Evolutionary conservation across 2,113 vertebrate species (phyloP), one percentile per base, ranked within the genome.

Genomic region (Hippocampus mohnikei): DNA sequence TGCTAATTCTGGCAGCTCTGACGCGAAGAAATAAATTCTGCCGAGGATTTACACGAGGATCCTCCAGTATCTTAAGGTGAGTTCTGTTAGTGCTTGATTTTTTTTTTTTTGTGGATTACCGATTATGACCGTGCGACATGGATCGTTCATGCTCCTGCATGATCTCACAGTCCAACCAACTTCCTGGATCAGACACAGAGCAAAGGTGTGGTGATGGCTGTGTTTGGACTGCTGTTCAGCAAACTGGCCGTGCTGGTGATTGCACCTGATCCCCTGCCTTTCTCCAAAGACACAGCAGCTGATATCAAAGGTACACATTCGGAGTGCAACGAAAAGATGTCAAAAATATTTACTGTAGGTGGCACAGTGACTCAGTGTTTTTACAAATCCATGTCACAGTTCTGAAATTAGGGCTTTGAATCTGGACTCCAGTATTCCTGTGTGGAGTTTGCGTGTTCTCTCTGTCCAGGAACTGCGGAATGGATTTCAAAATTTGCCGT

Each of bases 181-280:
- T 92, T 96, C 84, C 75, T 94, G 82, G 92, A 94, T 50, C 91
- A 89, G 76, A 91, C 92, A n/a, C 89, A 87, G 37, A 79, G 88
- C 62, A 89, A 87, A 40, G 84, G 82, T 1, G 66, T 92, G 52
- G 86, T 91, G 0, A 85, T 91, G 8, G 93, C 94, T 0, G 90
- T 94, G 2, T 95, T 95, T 0, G 89, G 90, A 11, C 84, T 95
- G 37, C 74, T 98, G 53, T 93, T 96, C 91, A 95, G 94, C 21
- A 92, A 92, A 3, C 84, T 97, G 23, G 91, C 93, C 0, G 65
- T 92, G 62, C 83, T 96, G 74, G 66, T 95, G 42, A 76, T 94
- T 27, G 81, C 91, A 0, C 81, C 70, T 0, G 88, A 94, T 21
- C 93, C 94, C 0, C 89, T 97, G 78, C 95, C 95, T 0, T 92